Evolutionary conservation across 2,113 vertebrate genomes (phyloP).

Genomic region (Podiceps cristatus): DNA sequence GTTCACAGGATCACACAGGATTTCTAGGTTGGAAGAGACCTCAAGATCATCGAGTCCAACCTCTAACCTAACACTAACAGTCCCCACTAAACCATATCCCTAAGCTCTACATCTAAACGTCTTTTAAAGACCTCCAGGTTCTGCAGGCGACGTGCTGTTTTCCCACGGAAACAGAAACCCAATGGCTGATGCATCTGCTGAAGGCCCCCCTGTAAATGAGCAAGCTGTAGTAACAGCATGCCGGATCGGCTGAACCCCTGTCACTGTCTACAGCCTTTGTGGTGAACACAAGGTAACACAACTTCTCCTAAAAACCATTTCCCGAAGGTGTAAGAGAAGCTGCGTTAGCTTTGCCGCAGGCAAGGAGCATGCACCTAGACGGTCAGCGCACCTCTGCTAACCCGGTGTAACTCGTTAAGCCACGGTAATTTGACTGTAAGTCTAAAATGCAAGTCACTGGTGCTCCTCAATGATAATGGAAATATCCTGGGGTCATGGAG

Average conservation of each 20-base stretch:
- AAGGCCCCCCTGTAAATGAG: neutral
- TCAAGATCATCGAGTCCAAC: too few relatives aligned
- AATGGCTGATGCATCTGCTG: neutral
- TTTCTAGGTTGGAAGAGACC: too few relatives aligned
- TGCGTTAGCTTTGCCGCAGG: neutral
- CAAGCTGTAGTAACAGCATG: too few relatives aligned
- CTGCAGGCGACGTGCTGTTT: neutral
- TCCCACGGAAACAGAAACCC: neutral
- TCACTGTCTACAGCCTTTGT: neutral
- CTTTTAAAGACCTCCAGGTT: too few relatives aligned
- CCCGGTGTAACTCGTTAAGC: neutral
- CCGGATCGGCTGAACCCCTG: neutral
- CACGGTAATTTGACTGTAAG: neutral
- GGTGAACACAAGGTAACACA: neutral
- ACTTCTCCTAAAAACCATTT: neutral
- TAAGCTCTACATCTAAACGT: too few relatives aligned
- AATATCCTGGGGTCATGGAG: neutral
- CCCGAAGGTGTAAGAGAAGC: neutral
- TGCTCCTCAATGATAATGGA: neutral
- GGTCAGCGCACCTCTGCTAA: neutral
- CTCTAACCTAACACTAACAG: too few relatives aligned
- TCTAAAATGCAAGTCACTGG: neutral
- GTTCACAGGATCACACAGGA: too few relatives aligned
- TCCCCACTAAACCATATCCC: too few relatives aligned
- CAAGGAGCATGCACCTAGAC: rapidly evolving